Percentiles rank a stretch among this genome's conserved stretches.
Conservation (phyloP, 2,888 invertebrate genomes). For the Cheilosia variabilis region DNA sequence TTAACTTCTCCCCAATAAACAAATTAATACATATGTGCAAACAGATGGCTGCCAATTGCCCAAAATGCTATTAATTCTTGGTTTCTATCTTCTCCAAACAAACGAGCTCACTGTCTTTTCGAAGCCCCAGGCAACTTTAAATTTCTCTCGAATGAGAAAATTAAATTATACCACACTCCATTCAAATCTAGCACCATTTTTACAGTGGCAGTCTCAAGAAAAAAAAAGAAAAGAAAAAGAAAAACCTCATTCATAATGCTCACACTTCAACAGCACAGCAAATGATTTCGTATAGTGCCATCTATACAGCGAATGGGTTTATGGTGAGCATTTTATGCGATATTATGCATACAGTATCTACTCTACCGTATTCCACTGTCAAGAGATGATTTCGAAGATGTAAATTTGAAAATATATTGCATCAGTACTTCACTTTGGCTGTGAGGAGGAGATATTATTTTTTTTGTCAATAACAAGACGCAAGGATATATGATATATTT, state of each 20-base stretch:
- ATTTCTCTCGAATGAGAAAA: too few relatives aligned
- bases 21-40: too few relatives aligned
- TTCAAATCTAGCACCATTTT: neutral
- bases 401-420: conserved; percentile 49
- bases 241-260: neutral
- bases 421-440: conserved; percentile 22
- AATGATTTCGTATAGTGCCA: neutral
- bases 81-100: too few relatives aligned
- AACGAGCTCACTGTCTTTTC: too few relatives aligned
- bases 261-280: conserved; percentile 8
- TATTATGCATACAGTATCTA: conserved; percentile 39
- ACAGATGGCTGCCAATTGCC: too few relatives aligned
- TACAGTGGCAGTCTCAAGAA: neutral
- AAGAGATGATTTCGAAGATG: conserved; percentile 34
- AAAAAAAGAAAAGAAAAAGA: neutral
- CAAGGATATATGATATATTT: conserved; percentile 26
- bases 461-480: conserved; percentile 2
- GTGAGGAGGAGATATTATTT: conserved; percentile 2
- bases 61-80: too few relatives aligned
- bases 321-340: conserved; percentile 15
- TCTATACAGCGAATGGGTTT: conserved; percentile 5
- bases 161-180: too few relatives aligned
- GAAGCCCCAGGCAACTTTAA: too few relatives aligned
- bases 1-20: too few relatives aligned
- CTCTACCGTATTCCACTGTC: conserved; percentile 17